phyloP scores from a whole-genome alignment of 1,140 invertebrate genomes.

The Bombus haemorrhoidalis region DNA sequence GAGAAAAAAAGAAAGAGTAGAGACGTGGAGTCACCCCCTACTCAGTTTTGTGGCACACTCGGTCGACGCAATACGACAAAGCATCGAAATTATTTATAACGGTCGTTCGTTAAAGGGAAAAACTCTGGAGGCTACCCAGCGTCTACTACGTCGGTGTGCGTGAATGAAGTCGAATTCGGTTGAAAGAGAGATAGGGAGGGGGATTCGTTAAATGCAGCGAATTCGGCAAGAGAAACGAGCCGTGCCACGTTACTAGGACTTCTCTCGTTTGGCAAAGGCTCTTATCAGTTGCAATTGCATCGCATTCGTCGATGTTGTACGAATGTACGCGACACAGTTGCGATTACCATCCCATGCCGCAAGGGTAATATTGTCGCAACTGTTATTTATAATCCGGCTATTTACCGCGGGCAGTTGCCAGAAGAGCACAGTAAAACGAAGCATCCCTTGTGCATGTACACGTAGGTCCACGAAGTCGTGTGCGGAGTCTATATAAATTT shows the following conservation, averaged over 20 bases:
- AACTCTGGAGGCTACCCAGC: conserved; percentile 62
- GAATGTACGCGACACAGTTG: not conserved
- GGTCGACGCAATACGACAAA: conserved; percentile 69
- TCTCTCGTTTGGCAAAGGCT: conserved; percentile 67
- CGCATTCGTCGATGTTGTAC: conserved; percentile 35
- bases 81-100: conserved; percentile 78
- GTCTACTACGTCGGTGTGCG: not conserved
- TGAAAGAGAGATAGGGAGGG: not conserved
- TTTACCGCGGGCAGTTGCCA: conserved; percentile 74
- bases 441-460: conserved; percentile 30
- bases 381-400: conserved; percentile 74
- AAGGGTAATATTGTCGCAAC: conserved; percentile 59
- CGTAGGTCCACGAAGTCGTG: not conserved
- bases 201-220: conserved; percentile 13
- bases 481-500: conserved; percentile 57
- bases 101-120: conserved; percentile 76
- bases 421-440: conserved; percentile 74
- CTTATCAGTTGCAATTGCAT: conserved; percentile 66
- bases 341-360: not conserved
- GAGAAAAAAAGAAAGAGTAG: conserved; percentile 43
- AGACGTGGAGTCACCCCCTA: conserved; percentile 35
- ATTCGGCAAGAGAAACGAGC: conserved; percentile 50
- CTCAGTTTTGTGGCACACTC: conserved; percentile 47
- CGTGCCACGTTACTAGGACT: conserved; percentile 13
- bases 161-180: conserved; percentile 25